phyloP scores from a whole-genome alignment of 2,113 vertebrate species.

The Ramphastos sulfuratus region DNA sequence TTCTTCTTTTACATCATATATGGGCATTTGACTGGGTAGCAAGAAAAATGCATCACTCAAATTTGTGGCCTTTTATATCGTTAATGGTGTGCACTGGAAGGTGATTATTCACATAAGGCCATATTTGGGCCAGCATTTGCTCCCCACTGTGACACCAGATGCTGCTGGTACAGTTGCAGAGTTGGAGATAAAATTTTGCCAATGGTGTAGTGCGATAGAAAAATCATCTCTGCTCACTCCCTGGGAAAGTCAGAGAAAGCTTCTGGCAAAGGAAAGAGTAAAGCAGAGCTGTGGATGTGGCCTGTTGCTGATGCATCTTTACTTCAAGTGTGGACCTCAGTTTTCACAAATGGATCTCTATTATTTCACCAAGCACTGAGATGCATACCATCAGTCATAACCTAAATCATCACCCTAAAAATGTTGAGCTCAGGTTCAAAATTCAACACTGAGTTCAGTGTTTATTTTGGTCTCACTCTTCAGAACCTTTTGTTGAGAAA shows the following conservation, averaged over 20 bases:
- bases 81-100: neutral
- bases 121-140: neutral
- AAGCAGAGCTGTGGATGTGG: neutral
- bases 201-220: neutral
- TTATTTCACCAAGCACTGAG: neutral
- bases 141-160: neutral
- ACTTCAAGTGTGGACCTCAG: neutral
- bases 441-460: neutral
- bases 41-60: neutral
- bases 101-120: neutral
- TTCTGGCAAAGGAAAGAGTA: neutral
- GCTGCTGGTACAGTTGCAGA: neutral
- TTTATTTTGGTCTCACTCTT: neutral
- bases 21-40: neutral
- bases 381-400: neutral
- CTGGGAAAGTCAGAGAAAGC: neutral
- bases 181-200: neutral
- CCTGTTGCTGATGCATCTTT: neutral
- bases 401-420: neutral
- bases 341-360: neutral
- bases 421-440: neutral
- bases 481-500: neutral
- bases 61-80: neutral
- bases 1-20: neutral
- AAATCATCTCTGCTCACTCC: neutral